Percentiles rank a stretch among this genome's conserved stretches.
These are phyloP conservation scores for Labroides dimidiatus DNA, from an alignment of 2,797 vertebrate genomes.

Conservation along the genomic window DNA sequence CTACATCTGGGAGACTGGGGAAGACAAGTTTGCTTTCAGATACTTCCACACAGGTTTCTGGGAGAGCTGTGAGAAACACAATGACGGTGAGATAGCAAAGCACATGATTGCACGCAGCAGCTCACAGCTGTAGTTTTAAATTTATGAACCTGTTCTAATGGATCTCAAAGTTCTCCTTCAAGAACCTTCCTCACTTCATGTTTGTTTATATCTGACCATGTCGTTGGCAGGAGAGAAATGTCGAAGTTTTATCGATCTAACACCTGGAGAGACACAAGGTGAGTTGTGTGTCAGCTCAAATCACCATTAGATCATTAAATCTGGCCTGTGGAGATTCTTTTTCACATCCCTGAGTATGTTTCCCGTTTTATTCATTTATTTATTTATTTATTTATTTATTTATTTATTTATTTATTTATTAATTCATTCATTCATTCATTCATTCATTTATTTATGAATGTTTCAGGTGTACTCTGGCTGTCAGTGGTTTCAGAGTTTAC, in stretches of 20 bases:
- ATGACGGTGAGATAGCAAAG: slow-evolving; percentile 78
- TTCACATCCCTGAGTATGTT: background rate
- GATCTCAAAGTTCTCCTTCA: background rate
- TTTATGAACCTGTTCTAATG: background rate
- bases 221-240: slow-evolving; percentile 84
- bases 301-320: background rate
- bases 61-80: slow-evolving; percentile 89
- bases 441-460: no score
- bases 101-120: background rate
- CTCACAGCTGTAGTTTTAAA: background rate
- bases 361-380: background rate
- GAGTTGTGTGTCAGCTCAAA: slow-evolving; percentile 14
- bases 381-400: no score
- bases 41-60: slow-evolving; percentile 92
- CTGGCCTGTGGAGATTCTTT: background rate
- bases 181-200: background rate
- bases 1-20: slow-evolving; percentile 91
- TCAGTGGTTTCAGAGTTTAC: slow-evolving; percentile 87
- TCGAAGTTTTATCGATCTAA: slow-evolving; percentile 88
- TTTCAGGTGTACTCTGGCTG: slow-evolving; percentile 85
- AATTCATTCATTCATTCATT: no score
- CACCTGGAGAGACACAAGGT: slow-evolving; percentile 89
- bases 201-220: slow-evolving; percentile 18
- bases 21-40: slow-evolving; percentile 88
- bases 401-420: no score